Base-by-base conservation (phyloP, 2,113 vertebrate species). In the Takifugu bimaculatus region DNA sequence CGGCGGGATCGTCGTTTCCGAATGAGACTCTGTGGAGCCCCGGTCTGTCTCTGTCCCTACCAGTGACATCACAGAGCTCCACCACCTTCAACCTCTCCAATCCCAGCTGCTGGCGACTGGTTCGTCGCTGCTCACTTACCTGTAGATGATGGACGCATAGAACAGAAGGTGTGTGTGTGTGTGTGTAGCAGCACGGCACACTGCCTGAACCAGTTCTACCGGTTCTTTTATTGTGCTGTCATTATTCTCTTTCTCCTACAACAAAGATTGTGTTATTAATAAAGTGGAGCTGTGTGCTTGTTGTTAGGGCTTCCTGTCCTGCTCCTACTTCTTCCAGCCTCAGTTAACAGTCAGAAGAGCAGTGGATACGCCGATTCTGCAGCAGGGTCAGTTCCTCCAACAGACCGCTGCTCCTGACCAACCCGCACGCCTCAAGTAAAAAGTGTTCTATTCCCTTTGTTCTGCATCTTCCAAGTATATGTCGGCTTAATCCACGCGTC, bases 121-220 rank as follows among this genome's bases (percentile, higher is more conserved):
- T 99, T 93, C 54, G 63, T 99, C 0, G 94, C 89, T 0, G 95
- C 95, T 14, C 96, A 98, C 67, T 88, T 99, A 59, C 96, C 97
- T 0, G 85, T 93, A 58, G 90, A 96, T 2, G 90, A 93, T 0
- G 92, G 94, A 13, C 95, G 93, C 82, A 99, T 99, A 5, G 89
- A 96, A 73, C 91, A 98, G 60, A 94, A 98, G 95, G 96, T 98
- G 64, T 83, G 88, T 20, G 27, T 26, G 13, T 26, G 13, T 27
- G 27, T 26, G 13, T 26, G 13, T 27, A 4, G 2, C 2, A 9
- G 15, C 44, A n/a, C 13, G 5, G 12, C 11, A 28, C 15, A 2
- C 48, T 49, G 1, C 6, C 27, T 60, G 1, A 59, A 58, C 66
- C 3, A 39, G 71, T 49, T 45, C 2, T 49, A 4, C 25, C 48